phyloP scores from a whole-genome alignment of 2,113 vertebrate species.

The Microtus richardsoni region DNA sequence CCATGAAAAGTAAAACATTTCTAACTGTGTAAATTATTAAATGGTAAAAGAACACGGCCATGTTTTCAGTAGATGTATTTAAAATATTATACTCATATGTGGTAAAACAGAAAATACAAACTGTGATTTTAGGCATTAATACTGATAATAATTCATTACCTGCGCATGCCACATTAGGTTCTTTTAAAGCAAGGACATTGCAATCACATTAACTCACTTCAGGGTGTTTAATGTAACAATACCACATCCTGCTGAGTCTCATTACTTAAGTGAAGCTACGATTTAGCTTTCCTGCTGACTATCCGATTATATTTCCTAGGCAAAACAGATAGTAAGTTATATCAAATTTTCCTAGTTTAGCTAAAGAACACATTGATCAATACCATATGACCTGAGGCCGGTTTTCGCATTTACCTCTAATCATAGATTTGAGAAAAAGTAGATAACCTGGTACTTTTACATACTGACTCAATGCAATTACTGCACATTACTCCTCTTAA shows the following conservation, averaged over 20 bases:
- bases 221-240: slow-evolving; percentile 82
- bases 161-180: slow-evolving; percentile 76
- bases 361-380: slow-evolving; percentile 77
- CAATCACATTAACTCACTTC: slow-evolving; percentile 85
- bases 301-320: slow-evolving; percentile 79
- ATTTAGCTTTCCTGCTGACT: slow-evolving; percentile 82
- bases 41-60: not conserved
- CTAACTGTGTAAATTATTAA: not conserved
- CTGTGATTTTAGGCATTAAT: slow-evolving; percentile 62
- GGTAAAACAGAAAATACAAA: slow-evolving; percentile 30
- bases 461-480: slow-evolving; percentile 32
- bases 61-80: not conserved
- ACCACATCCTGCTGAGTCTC: slow-evolving; percentile 82
- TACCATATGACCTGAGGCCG: slow-evolving; percentile 73
- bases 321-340: slow-evolving; percentile 79
- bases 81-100: not conserved
- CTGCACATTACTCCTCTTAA: not conserved
- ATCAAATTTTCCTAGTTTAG: slow-evolving; percentile 79
- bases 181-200: slow-evolving; percentile 81
- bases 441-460: slow-evolving; percentile 52
- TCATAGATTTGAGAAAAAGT: slow-evolving; percentile 54
- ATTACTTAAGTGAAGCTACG: slow-evolving; percentile 83
- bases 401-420: slow-evolving; percentile 68
- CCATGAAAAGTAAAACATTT: not conserved
- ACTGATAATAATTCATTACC: slow-evolving; percentile 79